Conservation (phyloP, 1,140 invertebrate genomes). For the Lepeophtheirus salmonis region DNA sequence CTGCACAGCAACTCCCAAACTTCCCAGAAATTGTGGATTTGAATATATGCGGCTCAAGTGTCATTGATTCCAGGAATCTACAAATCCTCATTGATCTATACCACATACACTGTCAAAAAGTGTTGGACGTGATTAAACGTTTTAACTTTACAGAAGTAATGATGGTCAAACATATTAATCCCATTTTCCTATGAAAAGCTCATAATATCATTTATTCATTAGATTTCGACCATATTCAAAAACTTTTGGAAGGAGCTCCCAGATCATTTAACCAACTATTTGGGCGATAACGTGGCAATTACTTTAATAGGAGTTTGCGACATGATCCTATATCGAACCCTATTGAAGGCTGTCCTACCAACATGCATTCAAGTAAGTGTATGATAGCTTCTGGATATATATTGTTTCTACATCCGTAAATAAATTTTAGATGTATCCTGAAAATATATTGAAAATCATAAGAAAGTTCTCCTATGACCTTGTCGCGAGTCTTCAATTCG, state of each 20-base stretch:
- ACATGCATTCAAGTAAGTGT: slow-evolving; percentile 31
- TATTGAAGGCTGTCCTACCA: slow-evolving; percentile 34
- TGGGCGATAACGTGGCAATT: slow-evolving; percentile 30
- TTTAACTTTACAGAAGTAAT: slow-evolving; percentile 36
- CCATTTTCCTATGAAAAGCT: neutral
- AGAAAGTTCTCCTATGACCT: slow-evolving; percentile 38
- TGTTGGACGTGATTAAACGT: slow-evolving; percentile 34
- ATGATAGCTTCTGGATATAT: no score
- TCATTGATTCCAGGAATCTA: neutral
- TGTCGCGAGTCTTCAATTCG: slow-evolving; percentile 33
- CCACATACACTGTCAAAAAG: slow-evolving; percentile 34
- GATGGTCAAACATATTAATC: neutral
- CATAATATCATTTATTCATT: slow-evolving; percentile 18
- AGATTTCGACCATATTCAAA: slow-evolving; percentile 35
- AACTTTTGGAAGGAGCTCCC: slow-evolving; percentile 40
- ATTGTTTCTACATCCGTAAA: neutral
- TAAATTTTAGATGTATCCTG: slow-evolving; percentile 24
- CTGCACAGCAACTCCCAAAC: slow-evolving; percentile 27
- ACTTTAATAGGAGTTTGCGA: slow-evolving; percentile 36
- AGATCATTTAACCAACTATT: slow-evolving; percentile 30
- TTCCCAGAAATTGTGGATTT: slow-evolving; percentile 33
- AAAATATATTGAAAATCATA: slow-evolving; percentile 34
- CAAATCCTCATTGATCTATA: slow-evolving; percentile 37
- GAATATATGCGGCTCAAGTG: slow-evolving; percentile 25
- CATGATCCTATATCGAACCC: slow-evolving; percentile 34